A percentile compares a stretch with the other conserved stretches of the same genome.
These are phyloP conservation scores for Brachyrhaphis roseni DNA, from an alignment of 2,797 vertebrate genomes.

Conservation along the genomic window DNA sequence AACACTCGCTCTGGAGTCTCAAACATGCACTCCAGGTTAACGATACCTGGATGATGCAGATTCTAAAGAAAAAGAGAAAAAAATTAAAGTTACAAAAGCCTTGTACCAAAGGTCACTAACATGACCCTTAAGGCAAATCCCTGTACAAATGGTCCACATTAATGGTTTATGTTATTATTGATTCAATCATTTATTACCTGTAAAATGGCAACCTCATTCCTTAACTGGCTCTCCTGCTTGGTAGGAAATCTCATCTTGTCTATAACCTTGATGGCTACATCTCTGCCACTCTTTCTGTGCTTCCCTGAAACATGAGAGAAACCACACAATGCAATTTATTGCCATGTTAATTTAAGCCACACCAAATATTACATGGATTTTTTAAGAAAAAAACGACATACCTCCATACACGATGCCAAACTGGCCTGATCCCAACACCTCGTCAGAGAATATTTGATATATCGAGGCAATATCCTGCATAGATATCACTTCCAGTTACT, in stretches of 20 bases:
- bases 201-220: constrained; percentile 98
- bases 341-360: background rate
- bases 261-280: constrained; percentile 98
- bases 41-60: constrained; percentile 97
- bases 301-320: constrained; percentile 81
- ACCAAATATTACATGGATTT: background rate
- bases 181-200: constrained; percentile 82
- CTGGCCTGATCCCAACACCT: constrained; percentile 96
- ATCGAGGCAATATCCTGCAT: constrained; percentile 95
- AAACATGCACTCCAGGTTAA: constrained; percentile 99
- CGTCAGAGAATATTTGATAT: constrained; percentile 98
- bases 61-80: constrained; percentile 78
- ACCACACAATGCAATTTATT: background rate
- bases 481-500: constrained; percentile 37
- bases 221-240: constrained; percentile 97
- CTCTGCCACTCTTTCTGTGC: constrained; percentile 96
- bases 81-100: background rate
- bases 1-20: constrained; percentile 97
- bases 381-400: constrained; percentile 58
- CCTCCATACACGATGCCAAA: constrained; percentile 99
- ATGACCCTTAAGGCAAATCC: background rate
- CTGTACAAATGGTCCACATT: background rate
- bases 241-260: constrained; percentile 99
- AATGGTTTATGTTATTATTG: rapidly evolving
- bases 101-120: background rate